These are phyloP conservation scores for Drosophila orena DNA, from an alignment of 1,140 invertebrate species.

Conservation along the genomic window DNA sequence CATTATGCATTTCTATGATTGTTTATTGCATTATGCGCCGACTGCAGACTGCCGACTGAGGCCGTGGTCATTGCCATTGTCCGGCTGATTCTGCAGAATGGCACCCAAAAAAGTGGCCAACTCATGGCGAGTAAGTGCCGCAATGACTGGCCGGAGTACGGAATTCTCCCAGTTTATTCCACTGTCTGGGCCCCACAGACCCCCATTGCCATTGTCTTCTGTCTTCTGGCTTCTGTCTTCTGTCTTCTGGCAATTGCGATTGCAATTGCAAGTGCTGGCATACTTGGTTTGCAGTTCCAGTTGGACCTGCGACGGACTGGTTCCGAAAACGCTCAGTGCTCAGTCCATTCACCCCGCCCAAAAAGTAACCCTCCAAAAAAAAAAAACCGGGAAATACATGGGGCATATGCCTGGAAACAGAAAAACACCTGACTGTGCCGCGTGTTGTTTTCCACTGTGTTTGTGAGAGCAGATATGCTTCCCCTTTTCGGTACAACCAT, in stretches of 20 bases:
- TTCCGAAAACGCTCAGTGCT: conserved; percentile 28
- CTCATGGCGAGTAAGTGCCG: conserved; percentile 68
- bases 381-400: conserved; percentile 40
- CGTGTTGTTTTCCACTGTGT: conserved; percentile 30
- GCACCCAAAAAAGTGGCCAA: conserved; percentile 48
- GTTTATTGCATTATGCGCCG: conserved; percentile 64
- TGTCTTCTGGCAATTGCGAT: conserved; percentile 69
- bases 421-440: conserved; percentile 61
- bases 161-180: conserved; percentile 30
- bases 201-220: conserved; percentile 53
- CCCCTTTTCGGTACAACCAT: conserved; percentile 41
- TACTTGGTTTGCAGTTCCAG: conserved; percentile 26
- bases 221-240: too few species aligned
- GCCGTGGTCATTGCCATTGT: conserved; percentile 65
- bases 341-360: conserved; percentile 71
- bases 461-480: conserved; percentile 14
- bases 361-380: conserved; percentile 56
- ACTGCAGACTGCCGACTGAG: background rate
- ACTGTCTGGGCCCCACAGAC: conserved; percentile 15
- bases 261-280: conserved; percentile 47
- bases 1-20: conserved; percentile 80
- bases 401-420: conserved; percentile 35
- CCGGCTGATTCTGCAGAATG: conserved; percentile 24
- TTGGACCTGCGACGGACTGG: conserved; percentile 42
- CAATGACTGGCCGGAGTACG: conserved; percentile 73